Evolutionary conservation across 2,797 vertebrate species (phyloP), one percentile per base, ranked within the genome.

Genomic region (Trachops cirrhosus): DNA sequence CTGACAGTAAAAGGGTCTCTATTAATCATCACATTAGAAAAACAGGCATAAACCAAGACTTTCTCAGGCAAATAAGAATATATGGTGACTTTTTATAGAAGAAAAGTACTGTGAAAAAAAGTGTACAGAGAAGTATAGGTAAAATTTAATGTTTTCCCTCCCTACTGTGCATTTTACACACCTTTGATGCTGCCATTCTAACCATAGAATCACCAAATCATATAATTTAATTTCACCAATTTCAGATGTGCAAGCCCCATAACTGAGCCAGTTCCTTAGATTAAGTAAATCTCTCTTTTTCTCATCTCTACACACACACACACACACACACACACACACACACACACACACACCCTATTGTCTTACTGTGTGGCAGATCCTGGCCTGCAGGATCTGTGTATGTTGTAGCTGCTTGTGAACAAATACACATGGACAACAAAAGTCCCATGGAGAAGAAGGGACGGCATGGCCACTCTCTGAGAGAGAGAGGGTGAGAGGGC

Each of bases 11-110:
- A 71, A 90, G 41, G 2, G 5, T 84, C 44, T 94, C 74, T 84
- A 34, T 41, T 50, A 89, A 86, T 92, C 67, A 94, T 91, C 64
- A 64, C 70, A 79, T 26, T 62, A 50, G 73, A 44, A 86, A 85
- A 94, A 78, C 0, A 95, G 26, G 16, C 86, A 75, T 73, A 91
- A 71, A 70, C 22, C 70, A 91, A 95, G 34, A 89, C 34, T 70
- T 90, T 75, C 50, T 39, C 41, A 73, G 54, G n/a, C 9, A 87
- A 95, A 67, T 46, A 5, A 88, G n/a, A 77, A 59, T 77, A 83
- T 12, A 74, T 52, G 32, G 16, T 54, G 26, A 95, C 26, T 8
- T 29, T 26, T 32, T 26, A 4, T 5, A 90, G 64, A 84, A 74
- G 37, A 83, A 86, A 89, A 71, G 22, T 26, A 12, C 7, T 70